Percentiles rank a stretch among this genome's conserved stretches.
Evolutionary conservation across 2,797 vertebrate genomes (phyloP).

Genomic region (Trematomus bernacchii): DNA sequence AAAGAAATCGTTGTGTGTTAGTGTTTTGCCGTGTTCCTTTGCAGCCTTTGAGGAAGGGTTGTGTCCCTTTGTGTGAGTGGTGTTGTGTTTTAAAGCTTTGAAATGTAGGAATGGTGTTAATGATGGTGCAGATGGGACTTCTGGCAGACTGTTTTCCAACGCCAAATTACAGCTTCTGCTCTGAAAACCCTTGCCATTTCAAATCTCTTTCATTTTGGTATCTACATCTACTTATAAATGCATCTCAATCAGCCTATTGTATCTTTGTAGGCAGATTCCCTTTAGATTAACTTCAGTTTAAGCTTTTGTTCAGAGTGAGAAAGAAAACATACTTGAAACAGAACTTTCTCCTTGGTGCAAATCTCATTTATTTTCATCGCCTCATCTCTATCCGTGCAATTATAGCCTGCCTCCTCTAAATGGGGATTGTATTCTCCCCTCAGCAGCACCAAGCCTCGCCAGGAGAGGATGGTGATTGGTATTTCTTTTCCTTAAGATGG

Average conservation of each 20-base stretch:
- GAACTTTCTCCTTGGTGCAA: neutral
- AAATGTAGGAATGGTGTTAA: conserved; percentile 29
- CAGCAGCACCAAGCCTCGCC: neutral
- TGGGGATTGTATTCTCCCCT: conserved; percentile 7
- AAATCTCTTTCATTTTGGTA: too few species aligned
- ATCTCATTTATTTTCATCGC: conserved; percentile 25
- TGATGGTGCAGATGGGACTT: conserved; percentile 33
- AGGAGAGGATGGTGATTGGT: conserved; percentile 8
- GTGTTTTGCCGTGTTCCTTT: conserved; percentile 45
- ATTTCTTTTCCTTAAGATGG: neutral
- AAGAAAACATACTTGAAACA: neutral
- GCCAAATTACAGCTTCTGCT: conserved; percentile 58
- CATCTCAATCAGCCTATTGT: neutral
- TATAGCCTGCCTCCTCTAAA: conserved; percentile 22
- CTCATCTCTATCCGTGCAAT: conserved; percentile 9
- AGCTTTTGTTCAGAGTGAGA: neutral
- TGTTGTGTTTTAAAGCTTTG: conserved; percentile 23
- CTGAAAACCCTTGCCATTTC: conserved; percentile 8
- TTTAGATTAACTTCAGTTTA: too few species aligned
- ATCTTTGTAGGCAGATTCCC: neutral
- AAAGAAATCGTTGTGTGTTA: neutral
- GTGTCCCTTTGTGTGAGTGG: conserved; percentile 30
- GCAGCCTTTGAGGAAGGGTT: conserved; percentile 34
- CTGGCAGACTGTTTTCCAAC: conserved; percentile 37
- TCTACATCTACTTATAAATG: neutral